Base-by-base conservation (phyloP, 2,888 invertebrate species). In the Nephrocerus scutellatus region DNA sequence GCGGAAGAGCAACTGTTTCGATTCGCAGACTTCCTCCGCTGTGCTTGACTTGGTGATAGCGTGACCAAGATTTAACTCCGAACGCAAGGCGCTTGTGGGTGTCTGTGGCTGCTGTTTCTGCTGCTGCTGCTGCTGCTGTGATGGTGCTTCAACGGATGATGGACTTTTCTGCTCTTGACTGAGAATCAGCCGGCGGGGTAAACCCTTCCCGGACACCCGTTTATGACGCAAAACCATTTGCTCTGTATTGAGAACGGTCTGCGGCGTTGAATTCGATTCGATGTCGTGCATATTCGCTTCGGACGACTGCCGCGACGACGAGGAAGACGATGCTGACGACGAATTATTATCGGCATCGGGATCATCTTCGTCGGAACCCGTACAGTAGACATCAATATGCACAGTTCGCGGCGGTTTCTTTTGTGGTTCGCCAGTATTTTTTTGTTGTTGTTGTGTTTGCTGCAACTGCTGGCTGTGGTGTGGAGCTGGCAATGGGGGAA, bases 321-420 rank as follows among this genome's bases (percentile, higher is more conserved):
- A n/a, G n/a, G n/a, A n/a, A n/a, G n/a, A n/a, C 6, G 56, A 54
- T 19, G n/a, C n/a, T n/a, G n/a, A n/a, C n/a, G 52, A 51, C 13
- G 53, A 50, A 25, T 60, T 59, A 3, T 54, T 66, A 50, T 60
- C 64, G 45, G 52, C 66, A 49, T 54, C 55, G 12, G 48, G 58
- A 24, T 59, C 55, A 47, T 72, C 72, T 2, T 60, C 65, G 19
- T 62, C 71, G 2, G 81, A 79, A 2, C 79, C 82, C 0, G 82
- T 82, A 55, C 82, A 82, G 55, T 82, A 82, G 4, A 82, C 82
- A 62, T 82, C 82, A 35, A 82, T 82, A 57, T 82, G 82, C 19
- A 82, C 80, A 0, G 82, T 82, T 39, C 81, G 72, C 9, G 77
- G 76, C 53, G 68, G 67, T 49, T 68, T 71, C 49, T 68, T 70